phyloP scores from a whole-genome alignment of 2,888 invertebrate species.

The Pteria penguin region DNA sequence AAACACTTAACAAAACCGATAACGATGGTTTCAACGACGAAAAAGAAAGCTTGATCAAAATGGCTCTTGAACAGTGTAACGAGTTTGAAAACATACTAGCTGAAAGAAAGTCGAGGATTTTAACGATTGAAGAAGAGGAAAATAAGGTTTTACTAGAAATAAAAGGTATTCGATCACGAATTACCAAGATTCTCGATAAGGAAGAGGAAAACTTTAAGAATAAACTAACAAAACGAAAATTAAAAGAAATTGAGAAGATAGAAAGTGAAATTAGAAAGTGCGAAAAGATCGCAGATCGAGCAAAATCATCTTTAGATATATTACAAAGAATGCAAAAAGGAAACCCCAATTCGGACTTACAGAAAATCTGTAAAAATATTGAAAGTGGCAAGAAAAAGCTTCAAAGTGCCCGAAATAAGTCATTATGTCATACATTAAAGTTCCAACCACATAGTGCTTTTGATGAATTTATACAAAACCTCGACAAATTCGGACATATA shows the following conservation, averaged over 20 bases:
- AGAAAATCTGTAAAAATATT: background rate
- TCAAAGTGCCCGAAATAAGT: background rate
- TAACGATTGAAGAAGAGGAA: constrained; percentile 6
- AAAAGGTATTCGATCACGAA: background rate
- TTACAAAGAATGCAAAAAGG: constrained; percentile 15
- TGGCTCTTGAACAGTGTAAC: constrained; percentile 33
- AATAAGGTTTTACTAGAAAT: constrained; percentile 2
- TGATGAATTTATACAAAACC: constrained; percentile 1
- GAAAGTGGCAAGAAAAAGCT: constrained; percentile 12
- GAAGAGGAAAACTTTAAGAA: constrained; percentile 4
- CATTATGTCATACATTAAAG: background rate
- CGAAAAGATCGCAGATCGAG: constrained; percentile 13
- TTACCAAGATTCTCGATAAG: constrained; percentile 2
- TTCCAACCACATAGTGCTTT: constrained; percentile 1
- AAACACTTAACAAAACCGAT: background rate
- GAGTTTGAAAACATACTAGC: constrained; percentile 29
- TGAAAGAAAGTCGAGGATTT: background rate
- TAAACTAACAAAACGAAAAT: constrained; percentile 16
- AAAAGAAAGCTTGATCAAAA: constrained; percentile 1
- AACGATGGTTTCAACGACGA: background rate
- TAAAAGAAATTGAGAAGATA: constrained; percentile 19
- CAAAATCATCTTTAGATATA: constrained; percentile 15
- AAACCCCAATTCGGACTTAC: background rate
- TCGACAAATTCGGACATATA: constrained; percentile 7
- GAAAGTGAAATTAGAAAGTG: constrained; percentile 27